A percentile compares a stretch with the other conserved stretches of the same genome.
Conservation (phyloP, 2,797 vertebrate species). For the Eulemur albifrons region DNA sequence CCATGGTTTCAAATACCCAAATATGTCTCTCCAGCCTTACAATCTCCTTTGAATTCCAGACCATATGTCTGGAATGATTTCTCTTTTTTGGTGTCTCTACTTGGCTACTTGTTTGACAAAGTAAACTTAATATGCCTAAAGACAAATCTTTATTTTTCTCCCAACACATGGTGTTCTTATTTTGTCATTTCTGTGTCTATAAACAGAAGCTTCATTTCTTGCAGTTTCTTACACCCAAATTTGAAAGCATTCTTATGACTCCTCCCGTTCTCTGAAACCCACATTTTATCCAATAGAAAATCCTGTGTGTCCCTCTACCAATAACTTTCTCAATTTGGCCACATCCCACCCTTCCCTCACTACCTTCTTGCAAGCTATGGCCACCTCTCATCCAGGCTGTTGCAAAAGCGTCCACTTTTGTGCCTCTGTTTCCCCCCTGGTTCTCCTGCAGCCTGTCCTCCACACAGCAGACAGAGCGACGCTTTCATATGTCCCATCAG, state of each 20-base stretch:
- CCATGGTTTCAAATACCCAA: background rate
- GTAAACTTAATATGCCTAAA: background rate
- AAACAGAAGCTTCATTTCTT: background rate
- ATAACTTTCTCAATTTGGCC: background rate
- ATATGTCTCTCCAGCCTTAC: background rate
- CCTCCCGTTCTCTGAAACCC: background rate
- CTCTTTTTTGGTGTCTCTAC: background rate
- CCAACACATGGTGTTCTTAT: background rate
- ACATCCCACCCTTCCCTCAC: background rate
- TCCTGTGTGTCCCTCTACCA: background rate
- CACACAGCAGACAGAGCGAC: background rate
- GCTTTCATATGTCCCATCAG: background rate
- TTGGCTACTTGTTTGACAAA: background rate
- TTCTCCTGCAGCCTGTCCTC: background rate
- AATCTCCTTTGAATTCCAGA: background rate
- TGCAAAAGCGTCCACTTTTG: background rate
- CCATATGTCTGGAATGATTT: background rate
- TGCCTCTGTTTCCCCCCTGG: background rate
- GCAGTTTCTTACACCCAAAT: background rate
- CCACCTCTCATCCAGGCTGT: background rate
- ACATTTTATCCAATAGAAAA: background rate
- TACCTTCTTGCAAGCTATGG: background rate
- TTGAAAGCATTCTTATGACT: background rate
- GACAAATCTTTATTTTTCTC: background rate
- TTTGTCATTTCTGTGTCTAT: background rate